These are phyloP conservation scores for Lucifuga dentata DNA, from an alignment of 2,113 vertebrate species.

Conservation along the genomic window DNA sequence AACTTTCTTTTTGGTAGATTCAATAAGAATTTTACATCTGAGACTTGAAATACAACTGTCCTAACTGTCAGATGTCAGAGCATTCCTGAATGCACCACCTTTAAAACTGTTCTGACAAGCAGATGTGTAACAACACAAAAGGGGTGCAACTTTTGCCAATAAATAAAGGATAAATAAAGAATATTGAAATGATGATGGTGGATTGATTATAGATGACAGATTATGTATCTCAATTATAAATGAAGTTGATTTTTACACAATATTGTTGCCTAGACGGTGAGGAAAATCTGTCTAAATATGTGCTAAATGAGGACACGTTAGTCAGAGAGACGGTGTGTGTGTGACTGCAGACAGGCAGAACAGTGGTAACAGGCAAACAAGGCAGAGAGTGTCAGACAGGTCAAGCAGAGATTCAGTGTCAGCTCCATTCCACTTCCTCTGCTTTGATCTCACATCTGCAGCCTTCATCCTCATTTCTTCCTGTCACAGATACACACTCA, in stretches of 20 bases:
- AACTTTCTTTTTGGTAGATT: not conserved
- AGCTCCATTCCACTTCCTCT: not conserved
- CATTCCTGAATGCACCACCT: not conserved
- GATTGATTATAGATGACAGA: too few species aligned
- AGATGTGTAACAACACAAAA: too few species aligned
- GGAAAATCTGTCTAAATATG: too few species aligned
- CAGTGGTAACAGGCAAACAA: not conserved
- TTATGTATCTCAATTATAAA: too few species aligned
- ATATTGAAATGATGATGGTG: too few species aligned
- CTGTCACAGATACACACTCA: not conserved
- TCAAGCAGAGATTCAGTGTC: not conserved
- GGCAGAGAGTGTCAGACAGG: slow-evolving; percentile 8
- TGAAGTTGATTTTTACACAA: too few species aligned
- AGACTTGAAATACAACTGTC: too few species aligned
- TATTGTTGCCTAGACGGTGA: too few species aligned
- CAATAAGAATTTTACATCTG: too few species aligned
- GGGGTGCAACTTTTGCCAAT: too few species aligned
- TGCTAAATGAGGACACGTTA: not conserved
- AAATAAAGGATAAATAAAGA: too few species aligned
- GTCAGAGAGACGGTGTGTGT: not conserved
- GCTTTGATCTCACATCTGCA: slow-evolving; percentile 49
- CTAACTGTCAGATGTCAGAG: not conserved
- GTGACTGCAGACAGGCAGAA: not conserved
- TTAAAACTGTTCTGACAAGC: too few species aligned
- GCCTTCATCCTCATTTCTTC: slow-evolving; percentile 53